These are phyloP conservation scores for Thecocarcelia acutangulata DNA, from an alignment of 2,888 invertebrate species.

Conservation along the genomic window DNA sequence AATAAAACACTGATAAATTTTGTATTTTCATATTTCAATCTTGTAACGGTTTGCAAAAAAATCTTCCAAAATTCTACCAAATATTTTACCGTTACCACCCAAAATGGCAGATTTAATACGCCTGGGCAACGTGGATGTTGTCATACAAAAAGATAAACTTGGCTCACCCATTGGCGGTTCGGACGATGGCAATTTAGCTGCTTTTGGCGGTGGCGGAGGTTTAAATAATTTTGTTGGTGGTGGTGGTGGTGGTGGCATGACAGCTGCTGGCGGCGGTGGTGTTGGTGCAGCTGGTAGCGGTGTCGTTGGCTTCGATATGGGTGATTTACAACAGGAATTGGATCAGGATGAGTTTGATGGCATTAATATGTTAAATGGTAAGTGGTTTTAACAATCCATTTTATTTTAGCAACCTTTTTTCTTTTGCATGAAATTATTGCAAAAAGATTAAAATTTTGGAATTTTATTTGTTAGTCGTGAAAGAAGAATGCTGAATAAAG, in stretches of 20 bases:
- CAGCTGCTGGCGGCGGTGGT: constrained; percentile 76
- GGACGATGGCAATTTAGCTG: constrained; percentile 87
- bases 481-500: no score
- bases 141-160: constrained; percentile 88
- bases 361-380: constrained; percentile 84
- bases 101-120: constrained; percentile 88
- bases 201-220: constrained; percentile 73
- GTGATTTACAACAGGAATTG: constrained; percentile 85
- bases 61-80: constrained; percentile 68
- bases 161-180: constrained; percentile 93
- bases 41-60: constrained; percentile 44
- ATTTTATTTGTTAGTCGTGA: no score
- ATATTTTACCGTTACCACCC: constrained; percentile 66
- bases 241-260: constrained; percentile 79
- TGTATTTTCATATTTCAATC: constrained; percentile 52
- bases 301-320: constrained; percentile 83
- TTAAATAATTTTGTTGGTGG: constrained; percentile 79
- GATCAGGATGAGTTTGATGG: constrained; percentile 88
- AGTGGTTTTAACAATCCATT: constrained; percentile 64
- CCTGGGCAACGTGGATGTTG: constrained; percentile 85
- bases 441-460: not conserved
- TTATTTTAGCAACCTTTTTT: not conserved
- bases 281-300: constrained; percentile 73
- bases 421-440: constrained; percentile 42
- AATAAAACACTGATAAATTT: constrained; percentile 21